Base-by-base conservation (phyloP, 2,797 vertebrate species). In the Sardinella longiceps region DNA sequence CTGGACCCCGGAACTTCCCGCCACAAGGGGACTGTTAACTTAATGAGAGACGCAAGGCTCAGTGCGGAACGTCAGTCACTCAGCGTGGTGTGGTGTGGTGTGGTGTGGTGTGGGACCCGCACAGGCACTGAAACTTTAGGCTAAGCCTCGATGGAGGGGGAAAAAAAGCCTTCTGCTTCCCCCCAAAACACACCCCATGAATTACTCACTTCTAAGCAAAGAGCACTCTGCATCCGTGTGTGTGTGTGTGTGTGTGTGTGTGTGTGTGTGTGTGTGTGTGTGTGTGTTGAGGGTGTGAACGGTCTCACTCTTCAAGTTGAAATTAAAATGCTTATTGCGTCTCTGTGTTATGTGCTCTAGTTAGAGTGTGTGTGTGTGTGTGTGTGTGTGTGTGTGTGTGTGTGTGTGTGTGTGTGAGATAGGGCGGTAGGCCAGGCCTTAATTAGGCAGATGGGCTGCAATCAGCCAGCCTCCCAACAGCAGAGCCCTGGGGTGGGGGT, bases 1-100 rank as follows among this genome's bases (percentile, higher is more conserved):
- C 66, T 10, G 33, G 66, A 74, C 66, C 66, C 66, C 66, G 30
- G 30, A 74, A 74, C 66, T 74, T 74, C 66, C 66, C 66, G 66
- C 66, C 66, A 15, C 66, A 74, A 74, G 33, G 66, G 66, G 30
- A 37, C 66, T 20, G 15, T 74, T 74, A 37, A 74, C 14, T 74
- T 37, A 74, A 74, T 20, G 30, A 74, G 33, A 74, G 30, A n/a
- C n/a, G 9, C 12, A 18, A 37, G 12, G 66, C 33, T 3, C 43
- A 43, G 43, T 3, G 43, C 7, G 7, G 43, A 43, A n/a, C n/a
- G n/a, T n/a, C n/a, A n/a, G 43, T 43, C 43, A 43, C 43, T n/a
- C n/a, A n/a, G n/a, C n/a, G 0, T 0, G 50, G 50, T 20, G 15
- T 18, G 20, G 50, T 2, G 15, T 53, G 50, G 50, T 53, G 12